These are phyloP conservation scores for Atractosteus spatula DNA, from an alignment of 2,113 vertebrate genomes.

Conservation along the genomic window DNA sequence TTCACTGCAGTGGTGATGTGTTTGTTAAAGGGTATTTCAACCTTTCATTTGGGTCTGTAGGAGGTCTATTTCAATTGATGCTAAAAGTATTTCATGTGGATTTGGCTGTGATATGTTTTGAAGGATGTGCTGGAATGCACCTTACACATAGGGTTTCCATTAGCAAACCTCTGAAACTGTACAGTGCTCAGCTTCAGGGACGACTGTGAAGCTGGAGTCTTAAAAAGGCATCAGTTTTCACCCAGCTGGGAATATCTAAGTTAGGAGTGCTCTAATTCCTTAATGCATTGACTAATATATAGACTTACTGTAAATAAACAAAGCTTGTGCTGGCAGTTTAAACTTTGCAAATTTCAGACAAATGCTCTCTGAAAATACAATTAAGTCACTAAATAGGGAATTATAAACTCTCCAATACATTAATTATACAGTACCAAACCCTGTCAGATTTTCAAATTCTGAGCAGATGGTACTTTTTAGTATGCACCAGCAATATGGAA, in stretches of 20 bases:
- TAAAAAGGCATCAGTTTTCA: constrained; percentile 85
- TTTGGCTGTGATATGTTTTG: constrained; percentile 74
- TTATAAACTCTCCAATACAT: neutral
- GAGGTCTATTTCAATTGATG: constrained; percentile 81
- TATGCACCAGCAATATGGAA: neutral
- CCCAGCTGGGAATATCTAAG: constrained; percentile 80
- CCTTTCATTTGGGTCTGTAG: constrained; percentile 69
- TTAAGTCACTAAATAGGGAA: neutral
- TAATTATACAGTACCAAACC: neutral
- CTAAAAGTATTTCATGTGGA: constrained; percentile 84
- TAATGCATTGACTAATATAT: constrained; percentile 70
- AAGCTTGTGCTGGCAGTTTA: constrained; percentile 37
- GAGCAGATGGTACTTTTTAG: neutral
- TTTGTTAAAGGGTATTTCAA: constrained; percentile 45
- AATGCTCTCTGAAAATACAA: constrained; percentile 1
- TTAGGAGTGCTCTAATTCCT: constrained; percentile 67
- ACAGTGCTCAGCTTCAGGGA: constrained; percentile 73
- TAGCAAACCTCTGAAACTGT: constrained; percentile 60
- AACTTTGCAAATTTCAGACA: constrained; percentile 16
- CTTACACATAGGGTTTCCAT: constrained; percentile 89
- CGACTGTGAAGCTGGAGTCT: constrained; percentile 74
- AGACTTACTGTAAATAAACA: constrained; percentile 79
- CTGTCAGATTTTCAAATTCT: neutral
- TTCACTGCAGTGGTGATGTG: neutral
- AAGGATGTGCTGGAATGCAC: constrained; percentile 93